These are phyloP conservation scores for Anas platyrhynchos DNA, from an alignment of 2,113 vertebrate genomes.

Conservation along the genomic window DNA sequence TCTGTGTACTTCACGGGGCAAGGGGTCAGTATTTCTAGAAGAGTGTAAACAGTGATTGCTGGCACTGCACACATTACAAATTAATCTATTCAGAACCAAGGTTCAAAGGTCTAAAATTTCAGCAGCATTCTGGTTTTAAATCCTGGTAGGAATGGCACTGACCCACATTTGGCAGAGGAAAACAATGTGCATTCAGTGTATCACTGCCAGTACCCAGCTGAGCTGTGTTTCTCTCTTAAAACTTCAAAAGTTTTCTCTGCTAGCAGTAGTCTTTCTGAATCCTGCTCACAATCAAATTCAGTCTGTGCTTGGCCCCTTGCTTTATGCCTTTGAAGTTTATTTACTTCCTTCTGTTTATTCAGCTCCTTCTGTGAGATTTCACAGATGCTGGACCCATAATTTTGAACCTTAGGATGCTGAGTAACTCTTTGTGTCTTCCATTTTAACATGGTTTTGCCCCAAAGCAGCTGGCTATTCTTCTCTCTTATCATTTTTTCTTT, in stretches of 20 bases:
- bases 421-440: not conserved
- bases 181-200: accelerated
- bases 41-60: not conserved
- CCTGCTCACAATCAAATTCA: not conserved
- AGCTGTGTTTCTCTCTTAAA: not conserved
- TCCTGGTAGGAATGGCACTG: not conserved
- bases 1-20: not conserved
- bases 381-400: not conserved
- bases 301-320: not conserved
- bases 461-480: not conserved
- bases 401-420: not conserved
- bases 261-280: not conserved
- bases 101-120: not conserved
- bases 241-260: not conserved
- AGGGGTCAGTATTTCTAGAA: not conserved
- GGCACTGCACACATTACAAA: not conserved
- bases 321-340: not conserved
- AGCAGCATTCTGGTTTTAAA: not conserved
- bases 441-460: not conserved
- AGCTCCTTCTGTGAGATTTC: not conserved
- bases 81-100: not conserved
- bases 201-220: not conserved
- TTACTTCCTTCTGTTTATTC: not conserved
- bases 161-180: not conserved
- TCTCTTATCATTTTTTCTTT: not conserved